A percentile compares a stretch with the other conserved stretches of the same genome.
These are phyloP conservation scores for Hetaerina americana DNA, from an alignment of 1,140 invertebrate genomes.

Conservation along the genomic window DNA sequence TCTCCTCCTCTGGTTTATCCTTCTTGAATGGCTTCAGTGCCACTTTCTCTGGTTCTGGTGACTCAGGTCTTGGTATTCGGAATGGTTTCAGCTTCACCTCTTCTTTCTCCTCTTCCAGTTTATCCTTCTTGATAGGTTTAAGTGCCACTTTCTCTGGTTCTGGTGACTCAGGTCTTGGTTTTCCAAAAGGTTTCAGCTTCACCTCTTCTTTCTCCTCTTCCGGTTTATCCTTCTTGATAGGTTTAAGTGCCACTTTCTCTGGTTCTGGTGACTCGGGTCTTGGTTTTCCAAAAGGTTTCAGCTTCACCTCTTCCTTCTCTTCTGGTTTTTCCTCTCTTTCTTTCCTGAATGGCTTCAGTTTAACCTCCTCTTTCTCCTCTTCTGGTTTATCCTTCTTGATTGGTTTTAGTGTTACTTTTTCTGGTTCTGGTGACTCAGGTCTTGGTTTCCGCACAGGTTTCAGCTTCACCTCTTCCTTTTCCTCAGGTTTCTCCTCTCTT, in stretches of 20 bases:
- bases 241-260: background rate
- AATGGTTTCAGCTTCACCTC: constrained; percentile 7
- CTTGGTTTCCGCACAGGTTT: constrained; percentile 10
- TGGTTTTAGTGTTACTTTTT: constrained; percentile 6
- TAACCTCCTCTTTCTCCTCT: constrained; percentile 11
- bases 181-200: background rate
- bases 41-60: constrained; percentile 14
- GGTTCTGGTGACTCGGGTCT: background rate
- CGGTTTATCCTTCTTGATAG: background rate
- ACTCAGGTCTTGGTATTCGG: constrained; percentile 8
- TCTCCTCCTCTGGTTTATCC: constrained; percentile 13
- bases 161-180: constrained; percentile 13
- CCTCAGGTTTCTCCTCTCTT: constrained; percentile 11
- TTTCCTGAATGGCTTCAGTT: background rate
- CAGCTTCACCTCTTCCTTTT: constrained; percentile 13
- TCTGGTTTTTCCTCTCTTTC: constrained; percentile 6
- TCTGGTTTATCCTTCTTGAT: constrained; percentile 10
- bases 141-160: constrained; percentile 23
- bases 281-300: constrained; percentile 15
- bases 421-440: constrained; percentile 12
- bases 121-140: constrained; percentile 4
- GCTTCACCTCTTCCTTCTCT: background rate
- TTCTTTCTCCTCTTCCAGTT: constrained; percentile 2
- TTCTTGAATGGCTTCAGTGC: constrained; percentile 9
- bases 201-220: constrained; percentile 13